A percentile compares a stretch with the other conserved stretches of the same genome.
Conservation (phyloP, 2,113 vertebrate species). For the Callipepla squamata region DNA sequence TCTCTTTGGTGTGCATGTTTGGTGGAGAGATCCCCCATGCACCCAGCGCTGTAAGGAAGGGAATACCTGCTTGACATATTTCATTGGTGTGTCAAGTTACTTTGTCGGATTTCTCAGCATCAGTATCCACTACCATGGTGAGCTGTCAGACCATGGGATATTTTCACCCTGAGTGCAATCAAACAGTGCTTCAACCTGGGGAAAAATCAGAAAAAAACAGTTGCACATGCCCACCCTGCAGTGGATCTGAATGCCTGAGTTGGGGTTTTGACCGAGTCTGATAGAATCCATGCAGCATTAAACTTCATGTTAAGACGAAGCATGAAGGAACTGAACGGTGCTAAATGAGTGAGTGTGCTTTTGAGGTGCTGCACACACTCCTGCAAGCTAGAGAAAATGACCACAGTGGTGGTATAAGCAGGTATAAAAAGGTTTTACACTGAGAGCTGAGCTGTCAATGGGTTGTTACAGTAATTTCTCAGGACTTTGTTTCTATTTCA, state of each 20-base stretch:
- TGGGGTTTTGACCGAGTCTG: background rate
- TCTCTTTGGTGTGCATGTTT: too few species aligned
- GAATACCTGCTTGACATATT: too few species aligned
- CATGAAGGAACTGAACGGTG: background rate
- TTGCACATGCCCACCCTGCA: background rate
- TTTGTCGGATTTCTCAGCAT: too few species aligned
- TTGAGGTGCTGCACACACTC: background rate
- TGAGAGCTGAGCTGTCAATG: background rate
- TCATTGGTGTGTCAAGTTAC: too few species aligned
- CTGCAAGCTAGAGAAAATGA: background rate
- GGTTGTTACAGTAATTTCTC: background rate
- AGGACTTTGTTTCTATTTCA: background rate
- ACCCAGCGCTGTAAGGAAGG: too few species aligned
- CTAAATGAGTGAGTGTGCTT: background rate
- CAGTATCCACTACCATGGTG: background rate
- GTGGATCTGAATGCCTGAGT: background rate
- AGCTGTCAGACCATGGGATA: background rate
- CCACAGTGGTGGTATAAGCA: background rate
- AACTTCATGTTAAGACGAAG: rapidly evolving
- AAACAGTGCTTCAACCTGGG: background rate
- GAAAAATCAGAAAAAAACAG: background rate
- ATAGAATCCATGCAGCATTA: background rate
- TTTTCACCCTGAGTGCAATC: background rate
- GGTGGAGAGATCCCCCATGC: too few species aligned
- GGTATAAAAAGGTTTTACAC: background rate